Base-by-base conservation (phyloP, 2,797 vertebrate species). In the Odontamblyopus rebecca region DNA sequence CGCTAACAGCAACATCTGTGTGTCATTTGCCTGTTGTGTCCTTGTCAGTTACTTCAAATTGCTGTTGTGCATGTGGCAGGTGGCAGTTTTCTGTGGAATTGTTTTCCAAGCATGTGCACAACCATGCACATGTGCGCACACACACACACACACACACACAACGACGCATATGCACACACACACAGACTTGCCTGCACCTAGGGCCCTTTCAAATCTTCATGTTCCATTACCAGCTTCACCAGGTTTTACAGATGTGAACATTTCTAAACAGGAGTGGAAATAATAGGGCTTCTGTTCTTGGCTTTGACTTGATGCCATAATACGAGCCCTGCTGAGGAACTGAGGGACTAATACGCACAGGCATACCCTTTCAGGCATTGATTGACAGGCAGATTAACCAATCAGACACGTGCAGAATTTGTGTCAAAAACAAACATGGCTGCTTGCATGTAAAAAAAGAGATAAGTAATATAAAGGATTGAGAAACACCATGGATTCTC, bases 281-380 rank as follows among this genome's bases (percentile, higher is more conserved):
- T 87, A 89, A 89, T 82, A 74, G 76, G 63, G 67, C 79, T 83
- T 82, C 86, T 90, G 88, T 90, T 89, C 81, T 76, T 26, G 63
- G 74, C 72, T 81, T 78, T 67, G 64, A 77, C 80, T 85, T 69
- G 80, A 81, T 91, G 88, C 87, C 88, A 85, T 91, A 89, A 89
- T 78, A 23, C 30, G 0, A 38, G 67, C 69, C 74, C 72, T 73
- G 76, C 71, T 57, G 61, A 65, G 70, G 72, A 82, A 72, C 75
- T 73, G 69, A n/a, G n/a, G 75, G 85, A 30, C 27, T 29, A 60
- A 5, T 16, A 30, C 57, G 3, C 53, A 56, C n/a, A 56, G 53
- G 7, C 53, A 56, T 23, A 56, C 53, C 3, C 53, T 23, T 23
- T 23, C 23, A 23, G 23, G 23, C 23, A 23, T 7, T 8, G 35